Evolutionary conservation across 2,888 invertebrate genomes (phyloP).

Genomic region (Ectemnius cavifrons): DNA sequence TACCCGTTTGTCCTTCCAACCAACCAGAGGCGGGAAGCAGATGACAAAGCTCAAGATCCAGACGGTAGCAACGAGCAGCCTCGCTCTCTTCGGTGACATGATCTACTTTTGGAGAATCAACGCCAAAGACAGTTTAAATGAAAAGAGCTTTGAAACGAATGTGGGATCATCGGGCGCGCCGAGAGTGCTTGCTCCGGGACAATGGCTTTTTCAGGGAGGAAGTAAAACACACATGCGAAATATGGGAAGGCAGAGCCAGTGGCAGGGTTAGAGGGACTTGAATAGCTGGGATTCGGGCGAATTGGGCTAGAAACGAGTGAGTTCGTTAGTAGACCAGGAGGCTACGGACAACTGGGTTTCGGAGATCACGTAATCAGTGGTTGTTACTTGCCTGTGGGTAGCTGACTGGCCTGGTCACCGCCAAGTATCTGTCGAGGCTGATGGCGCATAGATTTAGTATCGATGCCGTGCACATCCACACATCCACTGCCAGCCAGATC

Average conservation of each 20-base stretch:
- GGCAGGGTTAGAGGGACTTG: no score
- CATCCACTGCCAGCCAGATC: conserved; percentile 97
- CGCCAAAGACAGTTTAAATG: neutral
- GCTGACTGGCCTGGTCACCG: conserved; percentile 96
- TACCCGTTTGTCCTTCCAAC: conserved; percentile 91
- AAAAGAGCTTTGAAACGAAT: neutral
- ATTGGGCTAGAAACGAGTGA: conserved; percentile 7
- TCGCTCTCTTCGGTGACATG: conserved; percentile 91
- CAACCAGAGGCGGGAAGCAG: conserved; percentile 96
- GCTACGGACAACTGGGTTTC: conserved; percentile 20
- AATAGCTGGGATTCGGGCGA: neutral
- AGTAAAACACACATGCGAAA: neutral
- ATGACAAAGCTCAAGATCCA: conserved; percentile 98
- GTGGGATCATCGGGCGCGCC: neutral
- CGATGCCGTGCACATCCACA: conserved; percentile 99
- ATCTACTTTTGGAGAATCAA: conserved; percentile 79
- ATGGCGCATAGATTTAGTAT: conserved; percentile 98
- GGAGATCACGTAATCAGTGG: conserved; percentile 40
- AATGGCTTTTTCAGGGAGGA: neutral
- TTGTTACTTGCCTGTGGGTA: conserved; percentile 84
- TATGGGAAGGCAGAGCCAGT: neutral
- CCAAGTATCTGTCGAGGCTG: conserved; percentile 96
- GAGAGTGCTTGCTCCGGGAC: neutral
- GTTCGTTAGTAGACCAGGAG: conserved; percentile 13
- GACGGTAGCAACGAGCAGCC: conserved; percentile 91